These are phyloP conservation scores for Campylomormyrus numenius DNA, from an alignment of 2,113 vertebrate species.

Conservation along the genomic window DNA sequence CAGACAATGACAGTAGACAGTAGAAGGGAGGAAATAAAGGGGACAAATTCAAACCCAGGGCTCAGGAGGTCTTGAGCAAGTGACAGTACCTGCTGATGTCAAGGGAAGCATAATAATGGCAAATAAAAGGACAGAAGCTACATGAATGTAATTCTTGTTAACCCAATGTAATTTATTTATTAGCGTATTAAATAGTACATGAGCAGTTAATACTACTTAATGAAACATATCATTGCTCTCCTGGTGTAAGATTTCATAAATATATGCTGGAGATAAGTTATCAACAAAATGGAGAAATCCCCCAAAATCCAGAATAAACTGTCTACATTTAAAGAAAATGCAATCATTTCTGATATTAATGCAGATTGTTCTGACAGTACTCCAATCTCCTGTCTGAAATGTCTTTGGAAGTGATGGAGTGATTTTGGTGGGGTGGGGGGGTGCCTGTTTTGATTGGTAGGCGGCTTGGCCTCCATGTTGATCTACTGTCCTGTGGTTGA, in stretches of 20 bases:
- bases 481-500: not conserved
- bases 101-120: not conserved
- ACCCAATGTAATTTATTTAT: not conserved
- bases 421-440: not conserved
- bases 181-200: not conserved
- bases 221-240: not conserved
- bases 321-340: not conserved
- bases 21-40: not conserved
- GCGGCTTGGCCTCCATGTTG: not conserved
- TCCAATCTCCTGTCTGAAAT: not conserved
- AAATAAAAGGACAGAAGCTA: not conserved
- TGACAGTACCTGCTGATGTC: not conserved
- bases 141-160: not conserved
- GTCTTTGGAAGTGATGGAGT: not conserved
- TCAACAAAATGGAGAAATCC: not conserved
- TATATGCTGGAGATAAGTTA: not conserved
- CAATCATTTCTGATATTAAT: not conserved
- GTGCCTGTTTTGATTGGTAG: not conserved
- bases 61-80: not conserved
- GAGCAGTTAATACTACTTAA: not conserved
- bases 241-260: not conserved
- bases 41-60: not conserved
- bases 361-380: not conserved
- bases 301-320: not conserved
- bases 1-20: not conserved